These are phyloP conservation scores for Physeter macrocephalus DNA, from an alignment of 2,113 vertebrate genomes.

Conservation along the genomic window DNA sequence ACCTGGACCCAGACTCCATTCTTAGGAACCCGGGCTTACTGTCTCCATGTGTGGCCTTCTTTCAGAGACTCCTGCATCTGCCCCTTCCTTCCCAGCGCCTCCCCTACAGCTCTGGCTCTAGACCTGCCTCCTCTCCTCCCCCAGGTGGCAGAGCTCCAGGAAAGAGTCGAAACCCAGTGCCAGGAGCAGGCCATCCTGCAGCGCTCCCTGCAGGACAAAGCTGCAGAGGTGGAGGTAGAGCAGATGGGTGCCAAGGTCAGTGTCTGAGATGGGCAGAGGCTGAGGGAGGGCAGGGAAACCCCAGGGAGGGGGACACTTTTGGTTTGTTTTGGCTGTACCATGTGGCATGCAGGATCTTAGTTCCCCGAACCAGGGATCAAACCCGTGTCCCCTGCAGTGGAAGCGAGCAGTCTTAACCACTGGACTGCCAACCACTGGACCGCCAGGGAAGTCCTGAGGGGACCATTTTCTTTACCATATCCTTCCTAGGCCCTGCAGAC, in stretches of 20 bases:
- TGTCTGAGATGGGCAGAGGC: neutral
- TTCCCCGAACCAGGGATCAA: no score
- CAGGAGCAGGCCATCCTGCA: slow-evolving; percentile 80
- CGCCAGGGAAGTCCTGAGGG: no score
- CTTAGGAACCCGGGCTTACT: neutral
- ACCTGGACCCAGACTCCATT: neutral
- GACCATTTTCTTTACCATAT: neutral
- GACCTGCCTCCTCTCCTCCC: neutral
- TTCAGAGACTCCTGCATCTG: neutral
- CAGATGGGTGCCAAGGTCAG: slow-evolving; percentile 84
- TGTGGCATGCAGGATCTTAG: no score
- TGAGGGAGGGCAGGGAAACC: neutral
- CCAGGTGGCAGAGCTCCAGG: slow-evolving; percentile 71
- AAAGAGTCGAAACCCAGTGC: slow-evolving; percentile 64
- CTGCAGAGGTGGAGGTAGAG: slow-evolving; percentile 86
- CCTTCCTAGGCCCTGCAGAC: slow-evolving; percentile 79
- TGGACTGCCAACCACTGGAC: no score
- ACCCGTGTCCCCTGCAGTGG: no score
- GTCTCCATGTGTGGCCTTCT: neutral
- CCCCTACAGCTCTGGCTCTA: neutral
- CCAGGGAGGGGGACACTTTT: neutral
- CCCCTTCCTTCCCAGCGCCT: neutral
- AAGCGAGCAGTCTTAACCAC: no score
- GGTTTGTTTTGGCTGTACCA: no score
- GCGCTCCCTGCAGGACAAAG: slow-evolving; percentile 84